These are phyloP conservation scores for Pontoporia blainvillei DNA, from an alignment of 2,113 vertebrate species.

Conservation along the genomic window DNA sequence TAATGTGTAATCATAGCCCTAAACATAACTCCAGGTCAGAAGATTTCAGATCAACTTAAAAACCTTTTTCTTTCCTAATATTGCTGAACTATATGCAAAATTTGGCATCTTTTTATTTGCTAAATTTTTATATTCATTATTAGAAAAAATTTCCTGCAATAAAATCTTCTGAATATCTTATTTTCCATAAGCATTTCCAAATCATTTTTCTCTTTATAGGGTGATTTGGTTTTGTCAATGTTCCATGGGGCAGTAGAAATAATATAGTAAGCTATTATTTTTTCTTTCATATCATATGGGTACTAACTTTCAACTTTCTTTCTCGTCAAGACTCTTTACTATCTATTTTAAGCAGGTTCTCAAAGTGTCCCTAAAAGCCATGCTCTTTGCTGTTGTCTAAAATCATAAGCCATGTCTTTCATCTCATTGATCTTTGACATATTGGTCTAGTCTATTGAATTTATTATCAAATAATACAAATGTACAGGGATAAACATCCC, in stretches of 20 bases:
- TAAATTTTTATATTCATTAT: not conserved
- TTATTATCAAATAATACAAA: not conserved
- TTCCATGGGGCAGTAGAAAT: not conserved
- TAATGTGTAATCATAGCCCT: not conserved
- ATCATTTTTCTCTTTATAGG: slow-evolving; percentile 15
- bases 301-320: not conserved
- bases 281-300: not conserved
- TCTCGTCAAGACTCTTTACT: slow-evolving; percentile 29
- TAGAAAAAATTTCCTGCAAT: not conserved
- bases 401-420: not conserved
- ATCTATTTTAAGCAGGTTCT: not conserved
- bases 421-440: not conserved
- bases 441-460: not conserved
- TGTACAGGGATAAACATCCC: not conserved
- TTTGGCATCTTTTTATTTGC: not conserved
- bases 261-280: not conserved
- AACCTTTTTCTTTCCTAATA: not conserved
- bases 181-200: slow-evolving; percentile 1
- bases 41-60: not conserved
- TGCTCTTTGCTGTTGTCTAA: not conserved
- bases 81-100: not conserved
- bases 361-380: not conserved
- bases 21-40: not conserved
- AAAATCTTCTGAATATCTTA: not conserved
- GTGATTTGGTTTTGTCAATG: slow-evolving; percentile 2